A percentile compares a stretch with the other conserved stretches of the same genome.
phyloP scores from a whole-genome alignment of 1,140 invertebrate species.

The Bombus vancouverensis region DNA sequence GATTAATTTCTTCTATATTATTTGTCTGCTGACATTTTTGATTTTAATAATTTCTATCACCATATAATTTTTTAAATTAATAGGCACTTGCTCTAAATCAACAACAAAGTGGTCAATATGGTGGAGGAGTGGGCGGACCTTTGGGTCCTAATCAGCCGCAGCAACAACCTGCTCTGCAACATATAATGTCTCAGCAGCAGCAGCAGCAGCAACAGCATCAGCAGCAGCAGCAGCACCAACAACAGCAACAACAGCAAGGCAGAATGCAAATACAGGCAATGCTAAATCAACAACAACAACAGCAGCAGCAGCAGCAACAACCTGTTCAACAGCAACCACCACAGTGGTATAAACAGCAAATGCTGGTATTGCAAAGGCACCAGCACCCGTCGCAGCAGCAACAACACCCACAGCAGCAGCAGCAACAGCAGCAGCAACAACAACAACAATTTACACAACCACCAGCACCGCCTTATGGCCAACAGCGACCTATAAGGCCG shows the following conservation, averaged over 20 bases:
- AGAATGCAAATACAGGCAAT: conserved; percentile 80
- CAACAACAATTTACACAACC: conserved; percentile 80
- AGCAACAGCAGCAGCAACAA: conserved; percentile 69
- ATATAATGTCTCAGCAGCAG: conserved; percentile 83
- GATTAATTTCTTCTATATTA: background rate
- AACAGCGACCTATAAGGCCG: conserved; percentile 79
- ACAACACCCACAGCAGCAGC: conserved; percentile 80
- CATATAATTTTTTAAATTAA: conserved; percentile 60
- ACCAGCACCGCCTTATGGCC: conserved; percentile 80
- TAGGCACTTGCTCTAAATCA: conserved; percentile 73
- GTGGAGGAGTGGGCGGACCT: conserved; percentile 71
- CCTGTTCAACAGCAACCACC: conserved; percentile 82
- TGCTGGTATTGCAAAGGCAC: conserved; percentile 82
- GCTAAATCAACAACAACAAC: conserved; percentile 78
- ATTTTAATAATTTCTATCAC: conserved; percentile 46
- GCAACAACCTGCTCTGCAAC: conserved; percentile 81
- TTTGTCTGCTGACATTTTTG: background rate
- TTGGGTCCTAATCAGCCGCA: conserved; percentile 81
- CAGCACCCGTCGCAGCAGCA: conserved; percentile 82
- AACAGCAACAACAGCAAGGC: conserved; percentile 78
- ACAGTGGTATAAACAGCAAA: conserved; percentile 84
- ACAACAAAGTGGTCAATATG: conserved; percentile 78
- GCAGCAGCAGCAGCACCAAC: conserved; percentile 80
- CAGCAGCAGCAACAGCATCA: conserved; percentile 81
- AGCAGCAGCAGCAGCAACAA: conserved; percentile 77